Base-by-base conservation (phyloP, 2,888 invertebrate species). In the Nudaria mundana region DNA sequence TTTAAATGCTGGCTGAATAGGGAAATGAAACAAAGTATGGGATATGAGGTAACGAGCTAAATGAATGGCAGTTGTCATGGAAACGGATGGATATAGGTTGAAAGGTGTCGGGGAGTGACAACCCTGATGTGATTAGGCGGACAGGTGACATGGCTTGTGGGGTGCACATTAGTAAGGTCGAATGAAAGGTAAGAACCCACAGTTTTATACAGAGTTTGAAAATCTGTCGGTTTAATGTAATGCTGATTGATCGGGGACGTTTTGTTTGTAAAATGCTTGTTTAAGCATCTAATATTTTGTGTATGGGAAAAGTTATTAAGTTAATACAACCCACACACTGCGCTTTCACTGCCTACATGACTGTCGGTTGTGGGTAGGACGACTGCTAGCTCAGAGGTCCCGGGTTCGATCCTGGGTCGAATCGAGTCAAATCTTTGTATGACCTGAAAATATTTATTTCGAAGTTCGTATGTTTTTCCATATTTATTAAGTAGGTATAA, bases 11-110 rank as follows among this genome's bases (percentile, higher is more conserved):
- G 4, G 13, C 30, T 28, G 30, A 38, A 40, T 38, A 18, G 18
- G 20, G 28, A n/a, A 28, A 31, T 37, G 32, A 48, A 31, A 56
- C 47, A 46, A 59, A 37, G 44, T 38, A 41, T 35, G 37, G 36
- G 37, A 52, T 49, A 56, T 52, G 45, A 46, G 37, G 34, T 52
- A 56, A 56, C 47, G 45, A 59, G 43, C 16, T 38, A 50, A 53
- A 44, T 48, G 40, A 48, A 34, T 8, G 30, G 14, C 23, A 11
- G 54, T 46, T 42, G 52, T 42, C 54, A 54, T 56, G 52, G 41
- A 11, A 46, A 54, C 58, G 47, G 14, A 28, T 44, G 40, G 41
- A 40, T 37, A 38, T 37, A 40, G 32, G 38, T 42, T 40, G 52
- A 52, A 38, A 52, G 44, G 52, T 42, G 52, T 35, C 28, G 20